A percentile compares a stretch with the other conserved stretches of the same genome.
Evolutionary conservation across 2,113 vertebrate species (phyloP).

Genomic region (Python bivittatus): DNA sequence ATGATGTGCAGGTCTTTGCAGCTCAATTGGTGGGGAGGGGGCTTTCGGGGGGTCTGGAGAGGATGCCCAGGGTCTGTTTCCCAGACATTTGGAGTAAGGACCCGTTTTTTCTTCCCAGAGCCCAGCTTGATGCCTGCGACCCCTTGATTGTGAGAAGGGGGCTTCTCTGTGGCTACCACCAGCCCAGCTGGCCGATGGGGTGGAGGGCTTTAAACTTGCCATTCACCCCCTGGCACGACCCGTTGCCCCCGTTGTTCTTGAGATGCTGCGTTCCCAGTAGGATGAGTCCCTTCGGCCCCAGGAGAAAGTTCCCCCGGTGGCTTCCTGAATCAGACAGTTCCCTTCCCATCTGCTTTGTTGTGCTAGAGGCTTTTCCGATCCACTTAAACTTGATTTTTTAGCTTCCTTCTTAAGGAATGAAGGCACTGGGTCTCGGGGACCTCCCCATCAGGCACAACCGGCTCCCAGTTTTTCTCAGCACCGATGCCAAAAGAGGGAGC

Average conservation of each 20-base stretch:
- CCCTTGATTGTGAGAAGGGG: background rate
- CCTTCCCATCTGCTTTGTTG: background rate
- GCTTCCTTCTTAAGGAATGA: background rate
- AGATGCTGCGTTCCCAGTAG: background rate
- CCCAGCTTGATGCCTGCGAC: background rate
- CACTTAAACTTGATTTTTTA: background rate
- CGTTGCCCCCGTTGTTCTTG: background rate
- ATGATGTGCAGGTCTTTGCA: background rate
- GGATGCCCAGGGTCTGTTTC: background rate
- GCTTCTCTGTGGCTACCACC: background rate
- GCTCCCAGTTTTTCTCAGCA: background rate
- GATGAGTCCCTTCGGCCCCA: too few relatives aligned
- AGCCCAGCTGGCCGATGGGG: background rate
- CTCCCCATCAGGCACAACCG: background rate
- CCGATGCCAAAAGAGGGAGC: background rate
- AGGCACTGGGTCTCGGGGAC: background rate
- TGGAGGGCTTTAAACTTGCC: background rate
- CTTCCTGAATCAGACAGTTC: too few relatives aligned
- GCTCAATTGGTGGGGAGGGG: background rate
- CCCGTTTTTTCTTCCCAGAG: accelerated
- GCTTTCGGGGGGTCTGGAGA: background rate
- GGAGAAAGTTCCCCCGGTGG: background rate
- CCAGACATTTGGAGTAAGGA: background rate
- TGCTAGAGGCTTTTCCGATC: background rate
- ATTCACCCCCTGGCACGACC: background rate